These are phyloP conservation scores for Oasisia sp. DNA, from an alignment of 2,888 invertebrate species.

Conservation along the genomic window DNA sequence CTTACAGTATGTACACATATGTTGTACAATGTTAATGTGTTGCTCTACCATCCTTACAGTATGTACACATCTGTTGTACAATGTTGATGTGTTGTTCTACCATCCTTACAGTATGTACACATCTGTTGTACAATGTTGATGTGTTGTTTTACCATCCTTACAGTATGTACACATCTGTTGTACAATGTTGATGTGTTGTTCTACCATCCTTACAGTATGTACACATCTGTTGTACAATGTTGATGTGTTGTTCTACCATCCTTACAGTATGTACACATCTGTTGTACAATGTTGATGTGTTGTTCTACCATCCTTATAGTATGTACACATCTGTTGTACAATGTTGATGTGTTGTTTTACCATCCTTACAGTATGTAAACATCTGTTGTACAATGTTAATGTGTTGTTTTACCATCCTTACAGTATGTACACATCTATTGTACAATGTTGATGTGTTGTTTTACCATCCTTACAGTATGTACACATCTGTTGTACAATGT, in stretches of 20 bases:
- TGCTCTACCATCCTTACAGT: neutral
- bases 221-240: no score
- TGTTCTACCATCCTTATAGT: neutral
- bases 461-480: slow-evolving; percentile 29
- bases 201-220: slow-evolving; percentile 29
- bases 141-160: neutral
- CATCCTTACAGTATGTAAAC: slow-evolving; percentile 29
- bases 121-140: no score
- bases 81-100: neutral
- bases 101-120: slow-evolving; percentile 30
- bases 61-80: slow-evolving; percentile 23
- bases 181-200: neutral
- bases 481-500: no score
- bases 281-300: neutral
- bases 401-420: neutral
- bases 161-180: slow-evolving; percentile 32
- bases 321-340: slow-evolving; percentile 23
- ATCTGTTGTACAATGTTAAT: no score
- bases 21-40: neutral
- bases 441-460: neutral
- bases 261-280: slow-evolving; percentile 31
- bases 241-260: neutral
- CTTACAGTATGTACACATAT: slow-evolving; percentile 31
- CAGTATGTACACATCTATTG: slow-evolving; percentile 31
- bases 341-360: neutral